These are phyloP conservation scores for Pangasius mekongensis DNA, from an alignment of 2,797 vertebrate genomes.

Conservation along the genomic window DNA sequence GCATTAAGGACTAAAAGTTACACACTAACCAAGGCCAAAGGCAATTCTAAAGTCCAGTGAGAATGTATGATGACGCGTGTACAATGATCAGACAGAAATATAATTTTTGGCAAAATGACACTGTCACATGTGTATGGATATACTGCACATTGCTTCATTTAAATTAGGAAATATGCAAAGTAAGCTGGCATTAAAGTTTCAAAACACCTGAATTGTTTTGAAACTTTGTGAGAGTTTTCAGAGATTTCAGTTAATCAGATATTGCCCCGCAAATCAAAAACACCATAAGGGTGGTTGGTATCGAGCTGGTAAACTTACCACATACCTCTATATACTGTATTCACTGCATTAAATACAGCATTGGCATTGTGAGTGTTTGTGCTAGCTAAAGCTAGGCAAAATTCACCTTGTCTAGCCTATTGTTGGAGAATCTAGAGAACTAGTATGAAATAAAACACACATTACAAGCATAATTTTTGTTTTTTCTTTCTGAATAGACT, in stretches of 20 bases:
- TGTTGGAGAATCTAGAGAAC: background rate
- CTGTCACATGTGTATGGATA: background rate
- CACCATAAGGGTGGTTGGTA: background rate
- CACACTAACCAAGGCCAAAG: background rate
- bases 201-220: background rate
- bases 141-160: background rate
- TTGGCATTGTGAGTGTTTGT: background rate
- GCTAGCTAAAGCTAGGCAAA: background rate
- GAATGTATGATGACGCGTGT: background rate
- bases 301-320: background rate
- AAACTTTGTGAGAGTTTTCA: background rate
- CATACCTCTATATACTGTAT: background rate
- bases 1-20: background rate
- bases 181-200: background rate
- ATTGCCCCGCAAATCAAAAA: background rate
- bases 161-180: background rate
- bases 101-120: background rate
- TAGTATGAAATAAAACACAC: background rate
- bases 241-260: background rate
- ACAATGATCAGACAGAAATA: background rate
- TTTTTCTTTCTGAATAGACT: background rate
- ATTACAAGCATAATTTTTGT: background rate
- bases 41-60: background rate
- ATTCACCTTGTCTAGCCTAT: background rate
- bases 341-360: background rate